phyloP scores from a whole-genome alignment of 2,888 invertebrate species.

The Kryphioiulus occultus region DNA sequence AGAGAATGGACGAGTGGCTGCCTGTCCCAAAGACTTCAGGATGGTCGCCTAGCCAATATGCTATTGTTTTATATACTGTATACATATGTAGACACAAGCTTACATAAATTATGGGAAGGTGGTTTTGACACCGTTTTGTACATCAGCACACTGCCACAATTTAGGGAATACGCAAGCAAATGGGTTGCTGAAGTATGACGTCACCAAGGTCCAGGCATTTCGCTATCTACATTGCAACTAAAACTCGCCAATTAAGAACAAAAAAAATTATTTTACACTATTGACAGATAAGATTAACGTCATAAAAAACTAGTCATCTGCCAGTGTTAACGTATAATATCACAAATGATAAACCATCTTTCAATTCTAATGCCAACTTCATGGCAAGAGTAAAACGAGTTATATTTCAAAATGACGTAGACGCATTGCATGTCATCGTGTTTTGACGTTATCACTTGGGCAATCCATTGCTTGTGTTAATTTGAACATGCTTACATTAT shows the following conservation, averaged over 20 bases:
- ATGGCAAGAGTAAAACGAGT: too few species aligned
- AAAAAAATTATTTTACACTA: not conserved
- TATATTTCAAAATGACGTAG: too few species aligned
- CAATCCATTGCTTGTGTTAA: not conserved
- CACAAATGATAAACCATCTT: not conserved
- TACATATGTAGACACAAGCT: not conserved
- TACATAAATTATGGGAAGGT: slow-evolving; percentile 16
- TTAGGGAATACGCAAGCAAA: not conserved
- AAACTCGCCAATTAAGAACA: not conserved
- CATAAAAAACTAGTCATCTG: not conserved
- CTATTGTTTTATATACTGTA: not conserved
- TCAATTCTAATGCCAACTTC: too few species aligned
- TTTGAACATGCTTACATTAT: not conserved
- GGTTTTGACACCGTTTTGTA: slow-evolving; percentile 23
- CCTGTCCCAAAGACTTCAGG: not conserved
- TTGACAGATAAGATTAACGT: too few species aligned
- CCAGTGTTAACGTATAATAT: not conserved
- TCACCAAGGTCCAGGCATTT: not conserved
- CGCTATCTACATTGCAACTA: not conserved
- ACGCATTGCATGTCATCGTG: not conserved
- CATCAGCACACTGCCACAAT: not conserved
- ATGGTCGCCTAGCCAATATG: slow-evolving; percentile 9
- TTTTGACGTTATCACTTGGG: not conserved
- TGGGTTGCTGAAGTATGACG: not conserved
- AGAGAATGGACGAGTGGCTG: not conserved